phyloP scores from a whole-genome alignment of 2,797 vertebrate species.

The Gobionotothen gibberifrons region DNA sequence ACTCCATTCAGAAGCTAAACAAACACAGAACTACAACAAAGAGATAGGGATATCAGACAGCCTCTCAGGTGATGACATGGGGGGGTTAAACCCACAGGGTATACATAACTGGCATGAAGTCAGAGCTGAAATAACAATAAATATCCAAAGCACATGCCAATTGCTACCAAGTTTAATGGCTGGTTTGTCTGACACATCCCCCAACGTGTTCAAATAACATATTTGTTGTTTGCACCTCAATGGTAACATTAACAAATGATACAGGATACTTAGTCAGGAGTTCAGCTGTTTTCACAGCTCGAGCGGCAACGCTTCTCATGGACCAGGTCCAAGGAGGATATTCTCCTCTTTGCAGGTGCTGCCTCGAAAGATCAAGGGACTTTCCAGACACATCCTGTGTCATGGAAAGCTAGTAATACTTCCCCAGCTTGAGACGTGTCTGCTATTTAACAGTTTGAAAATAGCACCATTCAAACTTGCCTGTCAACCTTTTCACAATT shows the following conservation, averaged over 20 bases:
- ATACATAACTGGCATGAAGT: constrained; percentile 19
- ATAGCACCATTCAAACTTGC: constrained; percentile 35
- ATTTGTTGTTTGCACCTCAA: constrained; percentile 27
- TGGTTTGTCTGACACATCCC: background rate
- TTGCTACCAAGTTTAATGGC: background rate
- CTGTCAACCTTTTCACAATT: constrained; percentile 12
- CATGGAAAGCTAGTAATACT: constrained; percentile 31
- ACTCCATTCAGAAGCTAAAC: constrained; percentile 74
- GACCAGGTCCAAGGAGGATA: constrained; percentile 34
- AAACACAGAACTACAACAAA: constrained; percentile 72
- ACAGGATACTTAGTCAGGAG: constrained; percentile 21
- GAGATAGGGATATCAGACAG: constrained; percentile 53
- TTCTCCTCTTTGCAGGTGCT: constrained; percentile 51
- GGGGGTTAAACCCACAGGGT: constrained; percentile 40
- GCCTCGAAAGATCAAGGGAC: constrained; percentile 47
- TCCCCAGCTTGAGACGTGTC: constrained; percentile 19
- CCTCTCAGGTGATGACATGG: constrained; percentile 63
- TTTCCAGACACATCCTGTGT: constrained; percentile 55
- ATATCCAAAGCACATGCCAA: constrained; percentile 14
- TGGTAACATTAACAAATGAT: constrained; percentile 27
- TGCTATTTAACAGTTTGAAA: constrained; percentile 42
- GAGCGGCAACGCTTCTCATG: constrained; percentile 20
- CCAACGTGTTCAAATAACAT: constrained; percentile 3
- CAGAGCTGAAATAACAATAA: constrained; percentile 25
- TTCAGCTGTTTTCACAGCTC: constrained; percentile 37